phyloP scores from a whole-genome alignment of 2,888 invertebrate species.

The Odontothrips loti region DNA sequence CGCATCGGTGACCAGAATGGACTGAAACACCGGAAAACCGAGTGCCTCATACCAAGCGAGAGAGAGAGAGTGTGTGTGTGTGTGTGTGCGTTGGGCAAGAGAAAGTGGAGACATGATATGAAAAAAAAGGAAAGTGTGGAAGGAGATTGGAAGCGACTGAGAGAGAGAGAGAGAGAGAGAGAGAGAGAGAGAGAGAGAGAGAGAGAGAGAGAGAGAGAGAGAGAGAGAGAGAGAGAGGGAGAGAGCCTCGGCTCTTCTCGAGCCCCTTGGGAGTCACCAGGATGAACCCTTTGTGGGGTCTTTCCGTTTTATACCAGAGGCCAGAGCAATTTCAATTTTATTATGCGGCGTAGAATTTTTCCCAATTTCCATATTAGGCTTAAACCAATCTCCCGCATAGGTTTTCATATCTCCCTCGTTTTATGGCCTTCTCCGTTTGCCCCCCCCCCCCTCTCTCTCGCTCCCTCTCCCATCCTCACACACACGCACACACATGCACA shows the following conservation, averaged over 20 bases:
- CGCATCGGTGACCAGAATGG: no score
- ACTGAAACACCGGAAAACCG: no score
- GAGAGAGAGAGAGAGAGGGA: neutral
- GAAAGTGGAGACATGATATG: neutral
- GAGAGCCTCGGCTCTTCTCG: neutral
- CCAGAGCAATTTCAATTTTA: conserved; percentile 25
- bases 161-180: neutral
- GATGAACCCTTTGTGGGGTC: conserved; percentile 25
- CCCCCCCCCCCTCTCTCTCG: neutral
- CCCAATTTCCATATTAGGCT: conserved; percentile 26
- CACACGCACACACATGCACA: neutral
- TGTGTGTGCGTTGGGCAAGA: neutral
- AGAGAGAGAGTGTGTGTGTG: no score
- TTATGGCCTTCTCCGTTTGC: conserved; percentile 10
- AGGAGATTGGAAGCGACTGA: neutral
- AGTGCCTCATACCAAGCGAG: no score
- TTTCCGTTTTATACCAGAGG: conserved; percentile 26
- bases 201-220: neutral
- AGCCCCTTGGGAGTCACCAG: conserved; percentile 15
- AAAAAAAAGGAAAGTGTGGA: neutral
- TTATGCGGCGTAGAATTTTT: conserved; percentile 19
- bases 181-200: neutral
- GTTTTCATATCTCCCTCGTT: conserved; percentile 22
- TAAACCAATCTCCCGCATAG: conserved; percentile 24
- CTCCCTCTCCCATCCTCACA: neutral